Conservation (phyloP, 1,140 invertebrate genomes). For the Thaumatotibia leucotreta region DNA sequence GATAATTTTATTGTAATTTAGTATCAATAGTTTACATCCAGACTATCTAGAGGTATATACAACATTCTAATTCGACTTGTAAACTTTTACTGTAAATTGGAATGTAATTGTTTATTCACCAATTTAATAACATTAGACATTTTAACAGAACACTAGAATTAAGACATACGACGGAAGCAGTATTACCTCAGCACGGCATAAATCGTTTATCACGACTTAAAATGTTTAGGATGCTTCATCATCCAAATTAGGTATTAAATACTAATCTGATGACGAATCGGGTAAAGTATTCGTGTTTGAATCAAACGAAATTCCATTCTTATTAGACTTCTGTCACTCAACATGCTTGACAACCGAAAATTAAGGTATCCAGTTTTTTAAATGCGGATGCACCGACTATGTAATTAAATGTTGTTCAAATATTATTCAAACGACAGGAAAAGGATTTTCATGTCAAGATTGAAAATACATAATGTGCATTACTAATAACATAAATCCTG, state of each 20-base stretch:
- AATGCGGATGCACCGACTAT: background rate
- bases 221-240: background rate
- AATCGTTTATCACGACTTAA: background rate
- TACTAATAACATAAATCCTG: no score
- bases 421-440: no score
- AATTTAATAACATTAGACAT: no score
- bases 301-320: background rate
- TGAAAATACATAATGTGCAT: no score
- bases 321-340: background rate
- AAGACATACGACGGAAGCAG: no score
- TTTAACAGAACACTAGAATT: no score
- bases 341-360: background rate
- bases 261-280: background rate
- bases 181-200: background rate
- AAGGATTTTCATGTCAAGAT: no score
- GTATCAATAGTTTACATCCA: background rate
- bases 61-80: background rate
- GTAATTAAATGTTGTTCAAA: no score
- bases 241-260: slow-evolving; percentile 1
- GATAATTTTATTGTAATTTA: background rate
- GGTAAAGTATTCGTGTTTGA: background rate
- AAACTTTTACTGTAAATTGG: background rate
- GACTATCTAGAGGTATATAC: background rate
- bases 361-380: background rate
- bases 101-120: no score